phyloP scores from a whole-genome alignment of 2,113 vertebrate genomes.

The Paraplagusia blochii region DNA sequence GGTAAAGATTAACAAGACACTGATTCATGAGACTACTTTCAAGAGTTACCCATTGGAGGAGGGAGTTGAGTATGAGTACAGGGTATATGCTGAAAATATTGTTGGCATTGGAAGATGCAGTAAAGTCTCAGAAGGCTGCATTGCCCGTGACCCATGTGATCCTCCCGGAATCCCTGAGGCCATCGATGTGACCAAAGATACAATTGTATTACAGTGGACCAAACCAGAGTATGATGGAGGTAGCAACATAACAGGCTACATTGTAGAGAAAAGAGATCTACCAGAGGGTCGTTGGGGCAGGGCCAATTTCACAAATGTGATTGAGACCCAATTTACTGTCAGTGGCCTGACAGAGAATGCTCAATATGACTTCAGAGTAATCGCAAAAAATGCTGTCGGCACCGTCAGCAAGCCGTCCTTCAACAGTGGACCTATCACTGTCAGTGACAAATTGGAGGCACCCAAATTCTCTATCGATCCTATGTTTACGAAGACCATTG shows the following conservation, averaged over 20 bases:
- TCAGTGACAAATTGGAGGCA: constrained; percentile 89
- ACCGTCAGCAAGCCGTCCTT: constrained; percentile 93
- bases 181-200: constrained; percentile 86
- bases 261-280: constrained; percentile 94
- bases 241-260: constrained; percentile 93
- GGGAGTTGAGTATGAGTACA: constrained; percentile 94
- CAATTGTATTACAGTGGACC: constrained; percentile 90
- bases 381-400: constrained; percentile 95
- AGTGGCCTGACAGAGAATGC: constrained; percentile 93
- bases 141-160: constrained; percentile 94
- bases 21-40: constrained; percentile 89
- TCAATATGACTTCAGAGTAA: constrained; percentile 96
- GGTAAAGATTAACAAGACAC: constrained; percentile 92
- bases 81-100: constrained; percentile 96
- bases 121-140: constrained; percentile 93
- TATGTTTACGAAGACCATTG: constrained; percentile 86
- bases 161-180: constrained; percentile 92
- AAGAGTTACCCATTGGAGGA: constrained; percentile 93
- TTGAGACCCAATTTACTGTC: constrained; percentile 94
- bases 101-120: constrained; percentile 93
- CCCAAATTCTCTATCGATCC: constrained; percentile 96
- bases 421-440: constrained; percentile 93
- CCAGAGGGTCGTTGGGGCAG: constrained; percentile 97
- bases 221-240: constrained; percentile 97
- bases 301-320: constrained; percentile 95